A percentile compares a stretch with the other conserved stretches of the same genome.
Evolutionary conservation across 2,888 invertebrate species (phyloP).

Genomic region (Melangyna quadrimaculata): DNA sequence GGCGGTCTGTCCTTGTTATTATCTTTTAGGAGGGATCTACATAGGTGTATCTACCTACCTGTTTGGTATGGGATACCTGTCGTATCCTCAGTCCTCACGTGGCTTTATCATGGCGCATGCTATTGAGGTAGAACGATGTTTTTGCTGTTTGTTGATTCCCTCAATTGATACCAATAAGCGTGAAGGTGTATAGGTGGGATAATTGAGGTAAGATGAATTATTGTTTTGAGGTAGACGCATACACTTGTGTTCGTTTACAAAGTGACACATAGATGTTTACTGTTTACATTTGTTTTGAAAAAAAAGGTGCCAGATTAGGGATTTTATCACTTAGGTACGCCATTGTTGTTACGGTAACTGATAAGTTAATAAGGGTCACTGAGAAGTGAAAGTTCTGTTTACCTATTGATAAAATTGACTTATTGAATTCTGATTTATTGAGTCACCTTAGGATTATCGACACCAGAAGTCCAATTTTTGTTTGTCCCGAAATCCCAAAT

Average conservation of each 20-base stretch:
- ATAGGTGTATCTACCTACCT: background rate
- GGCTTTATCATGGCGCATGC: slow-evolving; percentile 21
- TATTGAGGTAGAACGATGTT: slow-evolving; percentile 2
- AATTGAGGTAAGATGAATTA: slow-evolving; percentile 17
- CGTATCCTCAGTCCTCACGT: slow-evolving; percentile 7
- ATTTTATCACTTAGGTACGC: background rate
- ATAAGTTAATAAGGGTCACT: background rate
- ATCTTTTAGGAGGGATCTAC: slow-evolving; percentile 36
- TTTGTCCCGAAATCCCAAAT: too few species aligned
- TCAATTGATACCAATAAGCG: slow-evolving; percentile 4
- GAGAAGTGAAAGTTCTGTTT: background rate
- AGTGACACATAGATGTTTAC: background rate
- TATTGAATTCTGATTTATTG: background rate
- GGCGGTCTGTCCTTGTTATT: slow-evolving; percentile 61
- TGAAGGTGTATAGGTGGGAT: background rate
- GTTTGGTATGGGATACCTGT: slow-evolving; percentile 22
- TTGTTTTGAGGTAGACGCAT: background rate
- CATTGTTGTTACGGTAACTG: background rate
- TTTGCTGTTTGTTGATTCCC: background rate
- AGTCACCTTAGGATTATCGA: too few species aligned
- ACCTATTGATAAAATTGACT: background rate
- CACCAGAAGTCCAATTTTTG: too few species aligned
- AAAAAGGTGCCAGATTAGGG: background rate
- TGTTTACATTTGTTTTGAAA: background rate
- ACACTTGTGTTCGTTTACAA: slow-evolving; percentile 8